Evolutionary conservation across 2,888 invertebrate genomes (phyloP).

Genomic region (Morpho helenor): DNA sequence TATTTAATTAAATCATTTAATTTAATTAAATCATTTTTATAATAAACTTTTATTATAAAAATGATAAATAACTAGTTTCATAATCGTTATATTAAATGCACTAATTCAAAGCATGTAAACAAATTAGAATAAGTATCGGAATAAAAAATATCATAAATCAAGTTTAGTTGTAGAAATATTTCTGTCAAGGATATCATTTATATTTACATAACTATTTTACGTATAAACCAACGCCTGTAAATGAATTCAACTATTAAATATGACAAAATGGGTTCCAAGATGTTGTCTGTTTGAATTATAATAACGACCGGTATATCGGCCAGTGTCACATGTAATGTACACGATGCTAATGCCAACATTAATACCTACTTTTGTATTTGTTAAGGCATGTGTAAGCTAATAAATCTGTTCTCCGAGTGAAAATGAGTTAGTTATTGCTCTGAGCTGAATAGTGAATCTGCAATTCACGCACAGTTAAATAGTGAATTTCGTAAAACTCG

Average conservation of each 20-base stretch:
- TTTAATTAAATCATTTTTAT: no score
- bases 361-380: constrained; percentile 41
- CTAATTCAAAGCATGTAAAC: background rate
- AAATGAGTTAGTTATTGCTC: background rate
- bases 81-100: no score
- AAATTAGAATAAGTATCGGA: constrained; percentile 8
- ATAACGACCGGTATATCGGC: constrained; percentile 50
- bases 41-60: no score
- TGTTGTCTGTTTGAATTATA: constrained; percentile 44
- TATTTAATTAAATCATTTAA: no score
- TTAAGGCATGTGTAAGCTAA: constrained; percentile 22
- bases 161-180: constrained; percentile 19
- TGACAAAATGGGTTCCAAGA: constrained; percentile 38
- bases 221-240: constrained; percentile 22
- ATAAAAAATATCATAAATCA: constrained; percentile 19
- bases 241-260: constrained; percentile 28
- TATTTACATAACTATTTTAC: constrained; percentile 24
- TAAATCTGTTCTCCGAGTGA: background rate
- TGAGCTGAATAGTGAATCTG: background rate
- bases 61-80: no score
- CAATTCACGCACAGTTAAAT: no score
- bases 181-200: constrained; percentile 26
- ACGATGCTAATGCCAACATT: constrained; percentile 51
- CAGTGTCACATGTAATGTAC: constrained; percentile 34
- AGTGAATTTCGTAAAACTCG: no score